Evolutionary conservation across 2,113 vertebrate species (phyloP), one percentile per base, ranked within the genome.

Genomic region (Nipponia nippon): DNA sequence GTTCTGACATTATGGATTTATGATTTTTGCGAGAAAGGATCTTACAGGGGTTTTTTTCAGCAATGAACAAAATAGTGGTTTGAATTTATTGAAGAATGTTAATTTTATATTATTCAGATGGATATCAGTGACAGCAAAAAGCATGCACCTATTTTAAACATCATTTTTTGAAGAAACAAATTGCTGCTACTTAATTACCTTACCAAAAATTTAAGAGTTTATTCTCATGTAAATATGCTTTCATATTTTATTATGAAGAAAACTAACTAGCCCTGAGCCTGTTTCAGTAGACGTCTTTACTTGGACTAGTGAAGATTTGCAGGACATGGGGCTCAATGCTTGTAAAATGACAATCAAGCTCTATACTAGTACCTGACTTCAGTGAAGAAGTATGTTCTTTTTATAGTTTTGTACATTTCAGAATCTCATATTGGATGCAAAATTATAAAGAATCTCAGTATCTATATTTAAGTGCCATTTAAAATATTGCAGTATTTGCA

Each of bases 331-430:
- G 93, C 82, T 97, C 96, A 66, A 87, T 98, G 95, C 98, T 97
- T 97, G 94, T 95, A 89, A 97, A 96, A 97, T 96, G 99, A 99
- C 99, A 99, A 99, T 99, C 99, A 98, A 98, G 81, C 97, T 97
- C 97, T 96, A 82, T 95, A 95, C 93, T 78, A 97, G 84, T 90
- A 90, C 87, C 79, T 94, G 95, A 87, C 61, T 86, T 97, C 98
- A 98, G 83, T 98, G 97, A 98, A 98, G 98, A 98, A 98, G 97
- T 98, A 95, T 93, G 98, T 98, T 98, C 98, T 98, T 98, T 87
- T 97, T 98, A 94, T 93, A 98, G 97, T 97, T 97, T 78, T 98
- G 97, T 97, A 98, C 94, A 98, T 93, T 98, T 93, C 96, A 97
- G 93, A 93, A 90, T 89, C 97, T 97, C 97, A 73, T 85, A 94